Conservation (phyloP, 1,140 invertebrate genomes). For the Sarcophaga bullata region DNA sequence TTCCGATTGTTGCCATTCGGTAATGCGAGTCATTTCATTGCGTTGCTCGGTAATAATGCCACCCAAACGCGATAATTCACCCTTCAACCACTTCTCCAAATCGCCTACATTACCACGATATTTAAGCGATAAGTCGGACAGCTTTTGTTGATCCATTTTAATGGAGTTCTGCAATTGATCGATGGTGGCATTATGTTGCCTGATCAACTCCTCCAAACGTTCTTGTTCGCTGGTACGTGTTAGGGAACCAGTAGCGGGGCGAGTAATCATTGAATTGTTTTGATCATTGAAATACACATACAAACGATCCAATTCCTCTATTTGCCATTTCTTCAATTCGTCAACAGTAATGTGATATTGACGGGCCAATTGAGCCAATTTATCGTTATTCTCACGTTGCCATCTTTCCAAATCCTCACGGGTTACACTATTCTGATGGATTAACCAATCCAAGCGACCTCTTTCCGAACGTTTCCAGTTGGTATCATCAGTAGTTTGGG, state of each 20-base stretch:
- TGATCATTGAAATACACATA: slow-evolving; percentile 52
- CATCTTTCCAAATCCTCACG: slow-evolving; percentile 58
- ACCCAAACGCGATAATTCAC: slow-evolving; percentile 56
- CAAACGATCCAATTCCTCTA: slow-evolving; percentile 55
- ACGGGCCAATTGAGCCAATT: slow-evolving; percentile 50
- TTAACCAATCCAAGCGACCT: slow-evolving; percentile 58
- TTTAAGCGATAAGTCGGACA: slow-evolving; percentile 55
- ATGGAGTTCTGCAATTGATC: slow-evolving; percentile 57
- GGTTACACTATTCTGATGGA: slow-evolving; percentile 58
- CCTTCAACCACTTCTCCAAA: slow-evolving; percentile 60
- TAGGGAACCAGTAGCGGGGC: slow-evolving; percentile 39
- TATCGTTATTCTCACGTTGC: slow-evolving; percentile 55
- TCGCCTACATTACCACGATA: slow-evolving; percentile 62
- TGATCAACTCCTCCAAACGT: slow-evolving; percentile 55
- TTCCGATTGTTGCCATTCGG: slow-evolving; percentile 60
- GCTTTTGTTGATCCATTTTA: slow-evolving; percentile 54
- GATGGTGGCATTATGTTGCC: slow-evolving; percentile 59
- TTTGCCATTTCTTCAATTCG: slow-evolving; percentile 57
- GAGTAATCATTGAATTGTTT: slow-evolving; percentile 54
- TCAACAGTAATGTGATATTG: slow-evolving; percentile 51
- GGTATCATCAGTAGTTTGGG: slow-evolving; percentile 49
- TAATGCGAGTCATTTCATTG: slow-evolving; percentile 56
- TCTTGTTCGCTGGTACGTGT: slow-evolving; percentile 52
- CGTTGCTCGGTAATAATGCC: slow-evolving; percentile 58
- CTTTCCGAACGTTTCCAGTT: slow-evolving; percentile 57